These are phyloP conservation scores for Phenganax stokvisi DNA, from an alignment of 92 coral and sea anemone genomes.

Conservation along the genomic window DNA sequence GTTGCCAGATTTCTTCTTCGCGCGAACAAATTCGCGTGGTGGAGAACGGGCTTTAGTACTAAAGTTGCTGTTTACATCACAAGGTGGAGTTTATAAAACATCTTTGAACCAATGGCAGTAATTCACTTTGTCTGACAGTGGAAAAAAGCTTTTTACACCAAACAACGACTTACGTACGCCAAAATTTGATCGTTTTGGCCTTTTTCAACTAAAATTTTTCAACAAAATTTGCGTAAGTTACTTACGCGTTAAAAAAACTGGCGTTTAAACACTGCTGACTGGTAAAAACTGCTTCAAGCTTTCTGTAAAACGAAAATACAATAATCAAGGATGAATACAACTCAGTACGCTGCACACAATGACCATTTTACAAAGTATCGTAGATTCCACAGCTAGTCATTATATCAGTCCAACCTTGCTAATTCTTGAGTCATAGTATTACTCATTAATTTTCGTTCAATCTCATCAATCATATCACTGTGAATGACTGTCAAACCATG, in stretches of 20 bases:
- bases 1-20: not conserved
- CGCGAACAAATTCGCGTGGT: no score
- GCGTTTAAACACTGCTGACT: constrained; percentile 64
- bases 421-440: not conserved
- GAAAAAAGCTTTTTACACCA: no score
- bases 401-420: not conserved
- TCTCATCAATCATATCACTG: not conserved
- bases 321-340: constrained; percentile 41
- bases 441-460: not conserved
- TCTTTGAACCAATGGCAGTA: no score
- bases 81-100: no score
- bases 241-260: constrained; percentile 68
- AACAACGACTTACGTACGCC: not conserved
- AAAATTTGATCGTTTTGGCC: not conserved
- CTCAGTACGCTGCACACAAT: not conserved
- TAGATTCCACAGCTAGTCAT: not conserved
- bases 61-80: no score
- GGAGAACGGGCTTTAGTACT: no score
- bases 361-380: no score
- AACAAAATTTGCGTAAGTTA: not conserved
- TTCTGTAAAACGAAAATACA: constrained; percentile 36
- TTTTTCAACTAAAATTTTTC: no score
- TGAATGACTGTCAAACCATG: not conserved
- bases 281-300: constrained; percentile 59
- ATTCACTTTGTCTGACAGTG: no score